Conservation (phyloP, 2,797 vertebrate species). For the Aplochiton taeniatus region DNA sequence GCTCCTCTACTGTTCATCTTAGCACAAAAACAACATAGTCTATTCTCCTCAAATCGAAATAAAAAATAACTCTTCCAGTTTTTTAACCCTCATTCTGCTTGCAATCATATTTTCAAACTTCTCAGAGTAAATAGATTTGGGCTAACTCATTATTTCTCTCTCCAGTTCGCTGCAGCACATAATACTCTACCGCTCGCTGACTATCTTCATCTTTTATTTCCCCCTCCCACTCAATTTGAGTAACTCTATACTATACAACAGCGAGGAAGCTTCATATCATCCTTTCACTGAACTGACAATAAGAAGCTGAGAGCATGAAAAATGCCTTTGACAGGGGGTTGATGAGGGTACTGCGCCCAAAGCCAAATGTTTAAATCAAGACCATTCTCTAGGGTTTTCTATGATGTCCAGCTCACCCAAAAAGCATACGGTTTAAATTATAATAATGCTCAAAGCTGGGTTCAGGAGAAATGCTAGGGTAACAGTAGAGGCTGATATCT, state of each 20-base stretch:
- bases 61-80: constrained; percentile 1
- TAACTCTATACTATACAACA: constrained; percentile 37
- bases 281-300: constrained; percentile 55
- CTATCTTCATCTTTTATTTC: constrained; percentile 41
- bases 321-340: constrained; percentile 41
- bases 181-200: not conserved
- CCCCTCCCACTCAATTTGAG: constrained; percentile 54
- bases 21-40: not conserved
- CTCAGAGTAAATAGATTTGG: constrained; percentile 39
- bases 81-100: constrained; percentile 16
- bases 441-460: constrained; percentile 36
- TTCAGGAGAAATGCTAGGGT: constrained; percentile 27
- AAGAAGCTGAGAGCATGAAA: constrained; percentile 53
- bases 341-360: constrained; percentile 10
- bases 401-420: constrained; percentile 45
- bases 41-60: constrained; percentile 11
- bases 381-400: constrained; percentile 46
- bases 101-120: constrained; percentile 26
- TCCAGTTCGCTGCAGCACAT: constrained; percentile 17
- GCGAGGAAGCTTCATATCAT: constrained; percentile 46
- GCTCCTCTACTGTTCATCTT: constrained; percentile 4
- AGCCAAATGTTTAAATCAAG: constrained; percentile 50
- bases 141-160: constrained; percentile 48
- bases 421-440: constrained; percentile 30
- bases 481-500: constrained; percentile 2